Conservation (phyloP, 2,797 vertebrate genomes). For the Tokudaia muenninki region DNA sequence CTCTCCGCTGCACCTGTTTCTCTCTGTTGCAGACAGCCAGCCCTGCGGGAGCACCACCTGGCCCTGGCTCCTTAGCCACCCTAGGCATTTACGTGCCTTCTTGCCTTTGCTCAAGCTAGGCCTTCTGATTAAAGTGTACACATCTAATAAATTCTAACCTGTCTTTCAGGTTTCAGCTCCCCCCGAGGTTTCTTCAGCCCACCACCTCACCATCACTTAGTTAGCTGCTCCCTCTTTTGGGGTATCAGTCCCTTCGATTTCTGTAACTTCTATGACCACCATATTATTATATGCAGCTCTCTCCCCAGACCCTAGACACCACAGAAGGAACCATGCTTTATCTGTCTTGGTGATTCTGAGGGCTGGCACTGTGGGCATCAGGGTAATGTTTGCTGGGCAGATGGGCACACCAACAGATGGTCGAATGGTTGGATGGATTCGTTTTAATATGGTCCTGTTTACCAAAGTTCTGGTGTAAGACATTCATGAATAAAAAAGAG, state of each 20-base stretch:
- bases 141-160: slow-evolving; percentile 23
- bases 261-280: not conserved
- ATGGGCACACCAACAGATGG: slow-evolving; percentile 73
- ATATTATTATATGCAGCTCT: not conserved
- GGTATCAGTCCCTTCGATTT: not conserved
- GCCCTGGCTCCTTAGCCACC: not conserved
- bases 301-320: not conserved
- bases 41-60: not conserved
- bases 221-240: not conserved
- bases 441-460: slow-evolving; percentile 62
- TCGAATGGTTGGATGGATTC: slow-evolving; percentile 74
- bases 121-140: slow-evolving; percentile 33
- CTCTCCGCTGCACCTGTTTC: not conserved
- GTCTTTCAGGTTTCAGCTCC: slow-evolving; percentile 27
- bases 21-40: not conserved
- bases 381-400: slow-evolving; percentile 55
- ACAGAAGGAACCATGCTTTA: not conserved
- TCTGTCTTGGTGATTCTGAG: slow-evolving; percentile 39
- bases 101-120: slow-evolving; percentile 62
- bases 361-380: not conserved
- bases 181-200: slow-evolving; percentile 1
- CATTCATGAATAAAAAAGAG: slow-evolving; percentile 38
- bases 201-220: not conserved
- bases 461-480: slow-evolving; percentile 43
- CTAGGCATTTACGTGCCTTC: not conserved